Evolutionary conservation across 2,888 invertebrate species (phyloP).

Genomic region (Laothoe populi): DNA sequence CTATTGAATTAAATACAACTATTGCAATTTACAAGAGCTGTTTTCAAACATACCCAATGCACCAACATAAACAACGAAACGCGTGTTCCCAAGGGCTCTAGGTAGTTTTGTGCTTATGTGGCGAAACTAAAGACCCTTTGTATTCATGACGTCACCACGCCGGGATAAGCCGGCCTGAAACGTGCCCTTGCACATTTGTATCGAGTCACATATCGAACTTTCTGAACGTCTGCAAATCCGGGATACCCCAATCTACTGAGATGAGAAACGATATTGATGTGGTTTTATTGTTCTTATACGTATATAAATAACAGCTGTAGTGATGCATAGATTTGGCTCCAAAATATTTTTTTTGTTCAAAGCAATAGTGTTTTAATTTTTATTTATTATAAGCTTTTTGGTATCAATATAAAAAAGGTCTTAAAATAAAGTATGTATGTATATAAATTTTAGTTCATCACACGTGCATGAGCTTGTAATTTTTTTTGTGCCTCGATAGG

Average conservation of each 20-base stretch:
- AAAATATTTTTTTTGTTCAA: no score
- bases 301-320: no score
- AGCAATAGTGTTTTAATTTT: no score
- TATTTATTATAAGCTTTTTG: no score
- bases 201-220: conserved; percentile 15
- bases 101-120: conserved; percentile 31
- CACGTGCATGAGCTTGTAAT: no score
- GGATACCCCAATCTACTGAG: background rate
- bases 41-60: conserved; percentile 28
- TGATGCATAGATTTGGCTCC: background rate
- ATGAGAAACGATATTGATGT: background rate
- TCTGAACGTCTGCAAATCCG: background rate
- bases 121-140: conserved; percentile 39
- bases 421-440: no score
- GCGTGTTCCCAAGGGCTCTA: conserved; percentile 31
- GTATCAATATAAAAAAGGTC: no score
- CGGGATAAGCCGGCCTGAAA: conserved; percentile 14
- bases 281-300: background rate
- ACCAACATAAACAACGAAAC: conserved; percentile 33
- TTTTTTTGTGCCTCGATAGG: no score
- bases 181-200: conserved; percentile 20
- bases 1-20: no score
- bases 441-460: no score
- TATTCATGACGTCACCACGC: conserved; percentile 39
- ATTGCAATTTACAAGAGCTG: background rate